Evolutionary conservation across 2,888 invertebrate genomes (phyloP).

Genomic region (Scaptodrosophila latifasciaeformis): DNA sequence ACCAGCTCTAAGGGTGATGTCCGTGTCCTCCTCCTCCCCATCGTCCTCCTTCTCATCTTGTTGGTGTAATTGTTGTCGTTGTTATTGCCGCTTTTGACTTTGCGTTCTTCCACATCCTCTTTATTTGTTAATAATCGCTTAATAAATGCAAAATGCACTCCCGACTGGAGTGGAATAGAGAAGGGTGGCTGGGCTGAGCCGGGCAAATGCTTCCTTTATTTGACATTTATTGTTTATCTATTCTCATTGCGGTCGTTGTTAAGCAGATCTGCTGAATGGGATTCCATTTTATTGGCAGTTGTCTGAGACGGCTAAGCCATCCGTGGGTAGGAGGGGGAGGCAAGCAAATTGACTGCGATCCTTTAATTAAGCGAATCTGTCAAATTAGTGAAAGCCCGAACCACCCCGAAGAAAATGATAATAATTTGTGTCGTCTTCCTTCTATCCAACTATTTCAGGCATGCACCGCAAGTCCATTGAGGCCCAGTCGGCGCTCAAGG

Average conservation of each 20-base stretch:
- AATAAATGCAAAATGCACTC: constrained; percentile 70
- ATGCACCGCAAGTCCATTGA: constrained; percentile 99
- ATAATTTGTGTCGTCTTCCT: too few species aligned
- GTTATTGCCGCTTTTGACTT: constrained; percentile 17
- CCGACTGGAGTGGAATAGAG: constrained; percentile 1
- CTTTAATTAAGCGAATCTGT: constrained; percentile 55
- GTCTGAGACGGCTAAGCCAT: too few species aligned
- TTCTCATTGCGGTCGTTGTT: constrained; percentile 20
- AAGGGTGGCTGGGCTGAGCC: background rate
- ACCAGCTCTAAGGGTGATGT: background rate
- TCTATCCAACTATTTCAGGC: constrained; percentile 79
- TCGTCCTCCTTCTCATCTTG: too few species aligned
- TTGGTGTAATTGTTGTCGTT: background rate
- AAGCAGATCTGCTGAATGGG: background rate
- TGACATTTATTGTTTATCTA: constrained; percentile 61
- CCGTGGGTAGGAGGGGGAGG: too few species aligned
- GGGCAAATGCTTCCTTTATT: constrained; percentile 36
- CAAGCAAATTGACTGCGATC: background rate
- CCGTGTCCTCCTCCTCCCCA: too few species aligned
- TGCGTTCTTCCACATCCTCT: constrained; percentile 23
- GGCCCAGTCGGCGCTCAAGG: constrained; percentile 96
- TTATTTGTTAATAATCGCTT: constrained; percentile 73
- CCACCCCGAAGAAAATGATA: too few species aligned
- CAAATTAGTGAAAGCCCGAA: too few species aligned
- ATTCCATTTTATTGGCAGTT: background rate